Evolutionary conservation across 2,888 invertebrate genomes (phyloP), one percentile per base, ranked within the genome.

Genomic region (Trissolcus brochymenae): DNA sequence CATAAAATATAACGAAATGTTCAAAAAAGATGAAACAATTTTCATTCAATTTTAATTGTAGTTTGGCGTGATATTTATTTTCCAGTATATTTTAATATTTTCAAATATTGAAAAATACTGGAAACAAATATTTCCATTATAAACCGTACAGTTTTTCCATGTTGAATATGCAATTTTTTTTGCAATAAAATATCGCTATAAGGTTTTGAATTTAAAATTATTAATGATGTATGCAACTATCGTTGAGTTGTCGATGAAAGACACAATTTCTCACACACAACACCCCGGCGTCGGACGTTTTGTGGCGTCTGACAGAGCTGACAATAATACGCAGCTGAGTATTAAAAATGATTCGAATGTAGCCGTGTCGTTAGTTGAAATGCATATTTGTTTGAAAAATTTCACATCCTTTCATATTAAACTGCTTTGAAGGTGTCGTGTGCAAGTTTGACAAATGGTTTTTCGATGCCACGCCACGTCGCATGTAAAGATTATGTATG

Each of bases 301-400:
- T 60, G 60, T 51, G 49, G 49, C 56, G 53, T 54, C 43, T 54
- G 56, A 66, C 55, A 53, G 55, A 60, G 57, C 67, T 54, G 62
- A 67, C 75, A 64, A 75, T 75, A 75, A 75, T 64, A 54, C 62
- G 50, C 59, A 51, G 19, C 50, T 13, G 49, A 41, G 62, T 59
- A 68, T 64, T 75, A 68, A 68, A 75, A 64, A 55, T 41, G 41
- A 54, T 54, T 62, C 68, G 53, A 64, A 75, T 75, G 64, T 56
- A 55, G 13, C 59, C 16, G 41, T 49, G 67, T 67, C 76, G 67
- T 67, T 64, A 77, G 72, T 67, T 59, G 62, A 59, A 65, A 76
- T 56, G 60, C 65, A 76, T 76, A 77, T 73, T 76, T 76, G 72
- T 66, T 72, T 76, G 71, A 73, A 73, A 77, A 73, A 77, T 77